These are phyloP conservation scores for Tyria jacobaeae DNA, from an alignment of 2,888 invertebrate species.

Conservation along the genomic window DNA sequence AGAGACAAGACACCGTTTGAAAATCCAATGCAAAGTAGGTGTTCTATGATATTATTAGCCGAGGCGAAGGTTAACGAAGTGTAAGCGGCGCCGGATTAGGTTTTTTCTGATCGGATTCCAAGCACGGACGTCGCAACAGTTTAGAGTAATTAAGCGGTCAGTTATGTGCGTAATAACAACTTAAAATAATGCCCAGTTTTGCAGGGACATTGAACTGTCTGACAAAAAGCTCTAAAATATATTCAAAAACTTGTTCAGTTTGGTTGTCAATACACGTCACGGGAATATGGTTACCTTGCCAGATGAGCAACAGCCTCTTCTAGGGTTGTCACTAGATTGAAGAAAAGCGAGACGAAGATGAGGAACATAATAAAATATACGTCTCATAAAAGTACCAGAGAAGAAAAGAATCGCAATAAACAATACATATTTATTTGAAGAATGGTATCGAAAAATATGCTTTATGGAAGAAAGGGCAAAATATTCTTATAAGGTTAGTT, in stretches of 20 bases:
- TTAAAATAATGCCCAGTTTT: conserved; percentile 72
- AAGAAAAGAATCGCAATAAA: neutral
- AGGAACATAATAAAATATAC: neutral
- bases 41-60: conserved; percentile 57
- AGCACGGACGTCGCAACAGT: conserved; percentile 69
- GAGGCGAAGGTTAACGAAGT: conserved; percentile 69
- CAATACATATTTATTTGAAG: neutral
- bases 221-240: conserved; percentile 68
- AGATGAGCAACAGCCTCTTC: conserved; percentile 58
- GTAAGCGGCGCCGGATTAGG: conserved; percentile 72
- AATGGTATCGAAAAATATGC: neutral
- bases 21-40: conserved; percentile 53
- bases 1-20: conserved; percentile 67
- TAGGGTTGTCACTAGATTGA: conserved; percentile 50
- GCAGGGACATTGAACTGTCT: conserved; percentile 69
- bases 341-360: neutral
- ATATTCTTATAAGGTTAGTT: neutral
- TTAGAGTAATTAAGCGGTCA: conserved; percentile 81
- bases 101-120: conserved; percentile 69
- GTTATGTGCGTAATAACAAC: conserved; percentile 79
- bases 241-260: conserved; percentile 65
- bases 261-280: conserved; percentile 82
- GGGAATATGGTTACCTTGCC: conserved; percentile 82
- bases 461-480: neutral
- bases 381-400: neutral